These are phyloP conservation scores for Hetaerina titia DNA, from an alignment of 2,888 invertebrate species.

Conservation along the genomic window DNA sequence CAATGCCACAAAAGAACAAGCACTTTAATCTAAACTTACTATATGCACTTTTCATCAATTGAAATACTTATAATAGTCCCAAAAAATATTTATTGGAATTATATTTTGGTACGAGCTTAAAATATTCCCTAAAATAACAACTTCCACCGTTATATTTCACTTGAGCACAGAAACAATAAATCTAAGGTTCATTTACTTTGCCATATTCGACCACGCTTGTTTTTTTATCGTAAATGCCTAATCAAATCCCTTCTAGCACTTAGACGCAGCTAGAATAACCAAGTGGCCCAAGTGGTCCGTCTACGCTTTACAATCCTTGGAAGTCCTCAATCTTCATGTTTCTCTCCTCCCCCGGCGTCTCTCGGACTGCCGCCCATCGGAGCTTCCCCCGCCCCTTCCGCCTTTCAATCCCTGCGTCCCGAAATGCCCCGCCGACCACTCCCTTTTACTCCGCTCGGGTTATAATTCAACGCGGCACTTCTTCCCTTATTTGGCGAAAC, in stretches of 20 bases:
- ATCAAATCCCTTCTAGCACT: neutral
- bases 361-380: neutral
- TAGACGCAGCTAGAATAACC: neutral
- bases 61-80: no score
- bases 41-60: no score
- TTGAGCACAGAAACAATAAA: neutral
- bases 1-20: no score
- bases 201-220: neutral
- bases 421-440: neutral
- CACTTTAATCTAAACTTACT: no score
- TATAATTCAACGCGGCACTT: conserved; percentile 45
- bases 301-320: neutral
- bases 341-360: neutral
- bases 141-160: neutral
- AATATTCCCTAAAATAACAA: no score
- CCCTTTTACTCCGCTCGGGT: neutral
- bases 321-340: conserved; percentile 6
- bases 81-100: no score
- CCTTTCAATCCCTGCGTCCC: neutral
- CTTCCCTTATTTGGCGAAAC: conserved; percentile 53
- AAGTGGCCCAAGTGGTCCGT: neutral
- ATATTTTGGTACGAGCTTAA: no score
- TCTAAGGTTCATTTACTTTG: neutral
- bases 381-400: neutral
- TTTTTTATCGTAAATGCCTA: neutral